A percentile compares a stretch with the other conserved stretches of the same genome.
Evolutionary conservation across 23 tunicate genomes (phyloP).

Genomic region (Trididemnum clinides): DNA sequence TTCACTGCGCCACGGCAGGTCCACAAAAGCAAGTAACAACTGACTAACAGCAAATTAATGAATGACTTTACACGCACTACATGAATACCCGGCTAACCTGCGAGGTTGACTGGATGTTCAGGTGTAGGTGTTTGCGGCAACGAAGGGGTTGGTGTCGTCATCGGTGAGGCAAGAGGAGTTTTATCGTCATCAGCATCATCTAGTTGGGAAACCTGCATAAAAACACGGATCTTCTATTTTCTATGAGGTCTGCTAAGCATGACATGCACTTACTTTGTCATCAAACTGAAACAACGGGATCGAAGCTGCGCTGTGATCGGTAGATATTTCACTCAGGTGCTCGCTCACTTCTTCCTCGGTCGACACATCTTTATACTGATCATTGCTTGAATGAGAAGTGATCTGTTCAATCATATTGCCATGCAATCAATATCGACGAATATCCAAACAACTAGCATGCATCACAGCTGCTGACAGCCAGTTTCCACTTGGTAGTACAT

Average conservation of each 20-base stretch:
- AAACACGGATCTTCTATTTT: no score
- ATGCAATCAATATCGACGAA: no score
- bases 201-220: neutral
- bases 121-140: constrained; percentile 18
- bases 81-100: no score
- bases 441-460: no score
- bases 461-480: no score
- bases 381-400: neutral
- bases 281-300: constrained; percentile 35
- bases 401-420: no score
- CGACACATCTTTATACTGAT: constrained; percentile 22
- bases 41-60: no score
- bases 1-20: no score
- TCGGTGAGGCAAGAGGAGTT: constrained; percentile 66
- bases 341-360: constrained; percentile 77
- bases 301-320: constrained; percentile 31
- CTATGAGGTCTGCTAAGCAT: neutral
- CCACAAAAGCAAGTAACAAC: no score
- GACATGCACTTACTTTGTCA: neutral
- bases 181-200: constrained; percentile 59
- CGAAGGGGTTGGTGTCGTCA: constrained; percentile 10
- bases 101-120: constrained; percentile 8
- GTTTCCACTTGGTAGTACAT: no score
- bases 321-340: constrained; percentile 45
- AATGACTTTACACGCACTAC: no score